Evolutionary conservation across 2,888 invertebrate genomes (phyloP), one percentile per base, ranked within the genome.

Genomic region (Nephrocerus scutellatus): DNA sequence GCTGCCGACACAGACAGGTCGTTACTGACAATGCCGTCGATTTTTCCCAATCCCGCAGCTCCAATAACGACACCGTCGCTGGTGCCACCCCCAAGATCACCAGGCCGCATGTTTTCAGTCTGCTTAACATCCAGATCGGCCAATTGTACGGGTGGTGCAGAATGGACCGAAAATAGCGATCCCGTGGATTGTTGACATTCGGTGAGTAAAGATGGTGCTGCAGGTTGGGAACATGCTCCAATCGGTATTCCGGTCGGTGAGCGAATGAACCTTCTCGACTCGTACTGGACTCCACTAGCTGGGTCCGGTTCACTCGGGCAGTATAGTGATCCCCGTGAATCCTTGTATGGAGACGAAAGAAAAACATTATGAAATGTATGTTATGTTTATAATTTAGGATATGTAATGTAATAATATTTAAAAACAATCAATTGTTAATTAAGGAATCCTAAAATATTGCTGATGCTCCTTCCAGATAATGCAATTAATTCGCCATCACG

Each of bases 161-260:
- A 81, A 52, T 80, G 80, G 48, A 82, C 74, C 10, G 81, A 81
- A 56, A 80, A 71, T 30, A 80, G 58, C 1, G 81, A 81, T 1
- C 79, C 77, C 5, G 73, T 54, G 15, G 62, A 53, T 14, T 59
- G 54, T 35, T 63, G 63, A 34, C 59, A 55, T 39, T 60, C 60
- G 41, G 53, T 54, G 49, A 57, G 56, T 41, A 54, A 44, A 26
- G 52, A 54, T 31, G 56, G 49, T 26, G 52, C 56, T 36, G 52
- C 55, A 29, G 54, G 55, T 37, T 54, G 59, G 33, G 60, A 60
- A 49, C 59, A 52, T 35, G 57, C 56, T 36, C 52, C 51, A 40
- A 52, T 43, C 10, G 49, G 51, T 30, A 46, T 51, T 49, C 49
- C 52, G 44, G 44, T 53, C 47, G 57, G 54, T 53, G 54, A 51